A percentile compares a stretch with the other conserved stretches of the same genome.
phyloP scores from a whole-genome alignment of 2,888 invertebrate genomes.

The Agonopterix heracliana region DNA sequence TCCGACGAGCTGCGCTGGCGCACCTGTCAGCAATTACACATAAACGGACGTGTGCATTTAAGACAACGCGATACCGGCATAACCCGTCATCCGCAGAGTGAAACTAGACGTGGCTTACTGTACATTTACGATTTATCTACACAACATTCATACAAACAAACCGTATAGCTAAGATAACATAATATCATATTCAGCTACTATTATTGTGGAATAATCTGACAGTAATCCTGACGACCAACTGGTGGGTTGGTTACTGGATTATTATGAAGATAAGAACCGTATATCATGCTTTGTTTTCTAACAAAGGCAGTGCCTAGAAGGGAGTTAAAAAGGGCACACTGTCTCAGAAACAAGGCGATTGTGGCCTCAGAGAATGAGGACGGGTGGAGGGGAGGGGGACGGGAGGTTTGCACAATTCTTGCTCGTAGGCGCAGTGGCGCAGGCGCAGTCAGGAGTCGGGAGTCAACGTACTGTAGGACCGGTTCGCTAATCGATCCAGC shows the following conservation, averaged over 20 bases:
- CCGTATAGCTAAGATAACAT: not conserved
- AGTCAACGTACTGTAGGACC: slow-evolving; percentile 62
- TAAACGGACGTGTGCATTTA: slow-evolving; percentile 43
- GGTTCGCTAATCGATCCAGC: slow-evolving; percentile 48
- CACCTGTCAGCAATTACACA: slow-evolving; percentile 54
- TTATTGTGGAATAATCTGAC: too few species aligned
- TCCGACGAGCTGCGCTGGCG: slow-evolving; percentile 19
- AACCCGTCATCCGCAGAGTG: slow-evolving; percentile 42
- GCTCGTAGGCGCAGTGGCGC: slow-evolving; percentile 26
- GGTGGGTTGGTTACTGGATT: too few species aligned
- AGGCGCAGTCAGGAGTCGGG: slow-evolving; percentile 52
- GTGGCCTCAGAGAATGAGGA: slow-evolving; percentile 10
- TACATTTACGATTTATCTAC: not conserved
- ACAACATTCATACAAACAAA: not conserved
- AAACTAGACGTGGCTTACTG: slow-evolving; percentile 40
- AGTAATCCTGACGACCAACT: too few species aligned
- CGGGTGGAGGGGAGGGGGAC: slow-evolving; percentile 13
- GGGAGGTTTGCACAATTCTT: slow-evolving; percentile 12
- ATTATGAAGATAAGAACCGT: too few species aligned
- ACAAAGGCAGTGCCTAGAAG: slow-evolving; percentile 9
- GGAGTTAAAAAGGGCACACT: slow-evolving; percentile 8
- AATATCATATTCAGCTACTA: too few species aligned
- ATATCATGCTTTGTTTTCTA: not conserved
- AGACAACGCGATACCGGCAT: slow-evolving; percentile 35
- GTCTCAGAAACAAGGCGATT: slow-evolving; percentile 18